Evolutionary conservation across 2,113 vertebrate species (phyloP), one percentile per base, ranked within the genome.

Genomic region (Suricata suricatta): DNA sequence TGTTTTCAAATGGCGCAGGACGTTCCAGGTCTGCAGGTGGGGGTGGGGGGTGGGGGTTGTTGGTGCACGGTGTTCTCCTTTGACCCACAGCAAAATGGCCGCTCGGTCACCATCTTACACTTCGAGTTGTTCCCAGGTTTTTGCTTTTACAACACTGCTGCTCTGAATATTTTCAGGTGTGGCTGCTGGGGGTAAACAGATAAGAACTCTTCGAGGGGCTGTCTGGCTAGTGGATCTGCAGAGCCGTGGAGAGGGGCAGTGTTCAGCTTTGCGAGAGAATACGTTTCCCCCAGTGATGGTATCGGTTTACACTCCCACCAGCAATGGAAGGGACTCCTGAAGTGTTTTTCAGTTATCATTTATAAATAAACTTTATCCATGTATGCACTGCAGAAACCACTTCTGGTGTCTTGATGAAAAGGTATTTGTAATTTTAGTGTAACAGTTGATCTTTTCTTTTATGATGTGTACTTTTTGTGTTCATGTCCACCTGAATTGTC

Each of bases 161-260:
- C 54, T 63, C 0, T n/a, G 33, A 35, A 38, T 6, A 0, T 64
- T 33, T 41, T 79, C 33, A 8, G 5, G 81, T 8, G n/a, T 44
- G 33, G n/a, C 19, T 80, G 38, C 23, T 29, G 74, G 35, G 54
- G 50, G 25, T 29, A 21, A 19, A 14, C 13, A 6, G 6, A 29
- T 35, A 27, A 15, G 17, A 23, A 19, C 5, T 92, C 81, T 90
- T 64, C 60, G 83, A 44, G 60, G 77, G 14, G 17, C 5, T 64
- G 33, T 31, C 31, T 10, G 0, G 7, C 33, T 33, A 83, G 21
- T 38, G 31, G 38, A n/a, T 21, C 57, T 50, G 33, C 27, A 44
- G 21, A n/a, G 29, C 3, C 2, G 0, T 3, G 13, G 33, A 3
- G 54, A 35, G 9, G 21, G 9, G n/a, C 17, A 1, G 12, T 38